Evolutionary conservation across 2,888 invertebrate genomes (phyloP).

Genomic region (Ennomos erosarius): DNA sequence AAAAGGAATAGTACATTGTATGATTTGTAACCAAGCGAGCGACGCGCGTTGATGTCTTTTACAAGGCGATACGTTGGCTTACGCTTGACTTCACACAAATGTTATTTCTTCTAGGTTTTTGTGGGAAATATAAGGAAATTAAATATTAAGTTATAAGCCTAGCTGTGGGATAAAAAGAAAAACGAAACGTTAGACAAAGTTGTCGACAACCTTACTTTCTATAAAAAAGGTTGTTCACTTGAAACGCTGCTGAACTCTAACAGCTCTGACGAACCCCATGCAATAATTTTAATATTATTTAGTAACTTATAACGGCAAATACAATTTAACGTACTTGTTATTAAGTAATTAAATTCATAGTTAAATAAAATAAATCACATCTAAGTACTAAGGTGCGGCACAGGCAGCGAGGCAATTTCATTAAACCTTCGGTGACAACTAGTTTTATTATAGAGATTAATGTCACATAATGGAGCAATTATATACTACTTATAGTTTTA

Average conservation of each 20-base stretch:
- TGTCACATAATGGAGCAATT: conserved; percentile 13
- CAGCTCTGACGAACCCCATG: no score
- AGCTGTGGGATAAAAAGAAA: no score
- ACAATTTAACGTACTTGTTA: not conserved
- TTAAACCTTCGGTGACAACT: conserved; percentile 7
- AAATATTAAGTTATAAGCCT: no score
- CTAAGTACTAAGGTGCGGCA: conserved; percentile 3
- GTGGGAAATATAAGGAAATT: no score
- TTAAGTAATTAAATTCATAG: conserved; percentile 1
- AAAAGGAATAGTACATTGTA: not conserved
- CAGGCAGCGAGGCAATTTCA: not conserved
- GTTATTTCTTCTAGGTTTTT: not conserved
- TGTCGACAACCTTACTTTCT: no score
- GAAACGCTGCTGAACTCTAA: no score
- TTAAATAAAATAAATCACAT: conserved; percentile 7
- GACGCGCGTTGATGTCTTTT: conserved; percentile 39
- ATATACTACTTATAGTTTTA: conserved; percentile 8
- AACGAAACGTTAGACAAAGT: no score
- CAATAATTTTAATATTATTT: no score
- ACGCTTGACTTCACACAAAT: not conserved
- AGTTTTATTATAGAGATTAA: conserved; percentile 16
- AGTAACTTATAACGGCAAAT: no score
- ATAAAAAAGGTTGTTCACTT: no score
- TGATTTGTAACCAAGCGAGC: not conserved
- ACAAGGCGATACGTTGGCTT: conserved; percentile 1